phyloP scores from a whole-genome alignment of 1,140 invertebrate species.

The Gonatopus flavifemur region DNA sequence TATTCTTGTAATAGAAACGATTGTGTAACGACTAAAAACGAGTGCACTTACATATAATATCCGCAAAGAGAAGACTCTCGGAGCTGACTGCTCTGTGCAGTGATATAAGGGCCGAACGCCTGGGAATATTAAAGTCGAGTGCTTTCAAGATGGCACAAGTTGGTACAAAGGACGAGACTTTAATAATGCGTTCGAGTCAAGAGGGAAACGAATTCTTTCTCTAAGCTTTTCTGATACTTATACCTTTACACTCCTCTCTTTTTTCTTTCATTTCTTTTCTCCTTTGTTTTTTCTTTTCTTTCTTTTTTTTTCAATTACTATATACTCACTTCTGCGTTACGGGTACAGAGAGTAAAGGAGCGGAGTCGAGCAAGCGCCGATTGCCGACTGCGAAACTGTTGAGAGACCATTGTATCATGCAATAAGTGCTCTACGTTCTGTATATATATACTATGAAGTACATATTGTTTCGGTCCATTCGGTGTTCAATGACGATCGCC shows the following conservation, averaged over 20 bases:
- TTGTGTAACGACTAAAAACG: too few species aligned
- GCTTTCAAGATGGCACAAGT: constrained; percentile 10
- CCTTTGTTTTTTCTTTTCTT: too few species aligned
- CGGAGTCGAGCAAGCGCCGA: constrained; percentile 3
- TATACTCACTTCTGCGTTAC: neutral
- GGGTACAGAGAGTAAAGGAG: neutral
- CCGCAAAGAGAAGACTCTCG: too few species aligned
- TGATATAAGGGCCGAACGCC: constrained; percentile 11
- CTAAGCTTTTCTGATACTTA: too few species aligned
- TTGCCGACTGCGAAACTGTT: constrained; percentile 11
- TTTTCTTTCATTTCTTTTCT: too few species aligned
- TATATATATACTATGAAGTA: too few species aligned
- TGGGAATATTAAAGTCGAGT: neutral
- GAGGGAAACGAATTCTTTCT: too few species aligned
- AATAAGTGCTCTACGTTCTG: neutral
- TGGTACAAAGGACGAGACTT: constrained; percentile 14
- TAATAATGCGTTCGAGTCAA: constrained; percentile 16
- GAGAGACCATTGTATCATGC: constrained; percentile 15
- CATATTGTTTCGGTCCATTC: constrained; percentile 29
- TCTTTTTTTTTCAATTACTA: neutral
- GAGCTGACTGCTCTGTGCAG: too few species aligned
- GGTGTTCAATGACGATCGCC: too few species aligned
- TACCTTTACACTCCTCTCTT: too few species aligned
- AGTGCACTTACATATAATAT: too few species aligned
- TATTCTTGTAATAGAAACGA: too few species aligned